Base-by-base conservation (phyloP, 2,888 invertebrate species). In the Galerucella nymphaeae region DNA sequence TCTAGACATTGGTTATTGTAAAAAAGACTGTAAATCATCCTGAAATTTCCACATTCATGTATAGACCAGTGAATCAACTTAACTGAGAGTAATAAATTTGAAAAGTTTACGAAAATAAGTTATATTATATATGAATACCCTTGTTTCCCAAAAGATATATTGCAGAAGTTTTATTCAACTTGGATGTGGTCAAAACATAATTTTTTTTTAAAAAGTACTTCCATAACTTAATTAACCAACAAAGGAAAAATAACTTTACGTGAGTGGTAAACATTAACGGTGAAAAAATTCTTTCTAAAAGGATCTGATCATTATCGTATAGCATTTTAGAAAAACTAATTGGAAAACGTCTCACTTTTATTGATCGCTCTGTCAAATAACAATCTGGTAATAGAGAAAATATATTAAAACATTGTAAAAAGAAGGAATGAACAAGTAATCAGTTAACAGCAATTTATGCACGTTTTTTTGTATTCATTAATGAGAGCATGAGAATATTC, bases 21-120 rank as follows among this genome's bases (percentile, higher is more conserved):
- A 13, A 57, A 20, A 57, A 20, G 57, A 18, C 57, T 13, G 57
- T 57, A 57, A 57, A 57, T 57, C 57, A 57, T 57, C 20, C 57
- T 57, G 20, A 9, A 20, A 14, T 59, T 30, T 59, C 55, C 4
- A 16, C 55, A 16, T 20, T 59, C n/a, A 59, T 59, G 30, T 59
- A 59, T 59, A 30, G n/a, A 30, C 14, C 11, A 45, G 45, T 45
- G 30, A 16, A 59, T 59, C 10, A 23, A 59, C 11, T 59, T n/a
- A 23, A 59, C n/a, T 30, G 13, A 8, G 0, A n/a, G 59, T 59
- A 38, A 59, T 59, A 59, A 59, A 59, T 59, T 59, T 9, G 1
- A 23, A 59, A 59, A 59, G 23, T 59, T 59, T 13, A 23, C 30
- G 13, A 30, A 30, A 59, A 23, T 14, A 55, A 8, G 11, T 59